A percentile compares a stretch with the other conserved stretches of the same genome.
Conservation (phyloP, 2,113 vertebrate species). For the Tiliqua scincoides region DNA sequence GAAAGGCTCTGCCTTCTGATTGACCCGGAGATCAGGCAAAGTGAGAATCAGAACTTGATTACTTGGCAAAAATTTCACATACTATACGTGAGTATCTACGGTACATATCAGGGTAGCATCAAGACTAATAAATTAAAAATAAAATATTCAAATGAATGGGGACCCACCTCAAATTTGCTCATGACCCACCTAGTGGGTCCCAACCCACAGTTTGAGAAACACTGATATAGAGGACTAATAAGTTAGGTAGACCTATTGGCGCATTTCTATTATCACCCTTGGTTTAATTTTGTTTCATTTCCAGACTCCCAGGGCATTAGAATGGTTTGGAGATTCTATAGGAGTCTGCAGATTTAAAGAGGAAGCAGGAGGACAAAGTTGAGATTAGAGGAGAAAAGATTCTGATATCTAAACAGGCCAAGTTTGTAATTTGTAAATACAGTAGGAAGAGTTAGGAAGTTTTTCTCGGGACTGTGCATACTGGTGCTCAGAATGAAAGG, state of each 20-base stretch:
- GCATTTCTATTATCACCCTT: background rate
- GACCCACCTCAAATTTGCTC: too few relatives aligned
- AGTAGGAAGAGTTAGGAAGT: background rate
- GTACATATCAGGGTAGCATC: too few relatives aligned
- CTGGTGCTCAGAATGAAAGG: background rate
- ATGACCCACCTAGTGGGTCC: too few relatives aligned
- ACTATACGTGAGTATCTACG: too few relatives aligned
- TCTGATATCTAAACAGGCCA: background rate
- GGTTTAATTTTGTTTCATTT: conserved; percentile 11
- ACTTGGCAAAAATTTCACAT: too few relatives aligned
- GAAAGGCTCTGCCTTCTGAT: too few relatives aligned
- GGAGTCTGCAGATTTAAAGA: background rate
- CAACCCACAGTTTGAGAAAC: too few relatives aligned
- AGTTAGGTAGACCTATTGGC: background rate
- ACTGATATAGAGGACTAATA: background rate
- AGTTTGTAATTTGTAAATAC: background rate
- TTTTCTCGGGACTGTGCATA: background rate
- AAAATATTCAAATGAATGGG: too few relatives aligned
- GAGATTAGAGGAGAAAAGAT: background rate
- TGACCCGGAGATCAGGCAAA: too few relatives aligned
- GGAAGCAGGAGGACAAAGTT: background rate
- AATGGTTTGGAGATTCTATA: background rate
- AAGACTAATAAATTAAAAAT: too few relatives aligned
- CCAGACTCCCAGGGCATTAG: background rate
- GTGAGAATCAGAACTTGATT: too few relatives aligned